Base-by-base conservation (phyloP, 2,888 invertebrate genomes). In the Notodonta dromedarius region DNA sequence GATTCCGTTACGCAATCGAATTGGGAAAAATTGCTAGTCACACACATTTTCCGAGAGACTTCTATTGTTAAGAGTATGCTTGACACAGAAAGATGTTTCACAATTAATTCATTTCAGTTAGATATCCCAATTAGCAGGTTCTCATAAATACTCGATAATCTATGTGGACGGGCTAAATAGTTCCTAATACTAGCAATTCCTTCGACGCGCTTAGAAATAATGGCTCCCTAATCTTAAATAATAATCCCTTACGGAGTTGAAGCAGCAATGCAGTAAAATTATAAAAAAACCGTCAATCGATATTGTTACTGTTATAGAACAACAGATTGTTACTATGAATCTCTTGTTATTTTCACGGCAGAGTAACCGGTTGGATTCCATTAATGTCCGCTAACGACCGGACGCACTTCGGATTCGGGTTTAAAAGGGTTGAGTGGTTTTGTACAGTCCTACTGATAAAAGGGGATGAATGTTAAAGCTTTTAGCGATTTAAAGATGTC, bases 351-450 rank as follows among this genome's bases (percentile, higher is more conserved):
- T 91, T 91, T 89, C 89, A 91, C 88, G 88, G 88, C 82, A 87
- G 89, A 88, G 82, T 86, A 88, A 84, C 84, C 85, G 87, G 84
- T 82, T 88, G 86, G 86, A 91, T 92, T 89, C 91, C 92, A 92
- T 93, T 93, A 93, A 92, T 93, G 93, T 88, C 87, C 87, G 84
- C 91, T 93, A 93, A 93, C 93, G 92, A 93, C 91, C 93, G 90
- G 88, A 91, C 91, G 89, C 89, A 88, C 90, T 92, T 86, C 82
- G 90, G 88, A 91, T 90, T 91, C 89, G 88, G 93, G 87, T 90
- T 91, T 91, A 91, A 93, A 93, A 93, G 93, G 93, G 93, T 93
- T 91, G 92, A 92, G 91, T 90, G 93, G 90, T 91, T 91, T 91
- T 88, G 90, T 91, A 92, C 90, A 92, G 91, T 92, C 90, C 87